A percentile compares a stretch with the other conserved stretches of the same genome.
Evolutionary conservation across 2,888 invertebrate genomes (phyloP).

Genomic region (Erpobdella octoculata): DNA sequence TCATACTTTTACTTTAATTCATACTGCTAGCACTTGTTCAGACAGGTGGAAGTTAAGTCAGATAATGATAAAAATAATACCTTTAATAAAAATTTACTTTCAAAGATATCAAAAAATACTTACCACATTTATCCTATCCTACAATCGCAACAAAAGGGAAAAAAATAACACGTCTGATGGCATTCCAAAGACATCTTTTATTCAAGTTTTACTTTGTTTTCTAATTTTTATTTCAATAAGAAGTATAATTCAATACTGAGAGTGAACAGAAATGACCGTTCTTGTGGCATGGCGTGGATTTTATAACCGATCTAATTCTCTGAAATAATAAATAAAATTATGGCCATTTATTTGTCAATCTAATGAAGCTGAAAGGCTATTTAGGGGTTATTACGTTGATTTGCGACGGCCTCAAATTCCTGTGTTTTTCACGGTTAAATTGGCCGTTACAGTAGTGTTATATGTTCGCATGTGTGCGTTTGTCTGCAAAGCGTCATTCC

Average conservation of each 20-base stretch:
- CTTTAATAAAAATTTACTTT: too few species aligned
- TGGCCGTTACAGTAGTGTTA: slow-evolving; percentile 11
- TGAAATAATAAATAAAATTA: slow-evolving; percentile 21
- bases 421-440: slow-evolving; percentile 13
- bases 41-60: too few species aligned
- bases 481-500: too few species aligned
- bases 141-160: too few species aligned
- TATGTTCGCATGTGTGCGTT: background rate
- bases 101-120: too few species aligned
- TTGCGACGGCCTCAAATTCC: slow-evolving; percentile 19
- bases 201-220: too few species aligned
- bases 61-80: too few species aligned
- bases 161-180: too few species aligned
- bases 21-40: too few species aligned
- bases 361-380: slow-evolving; percentile 18
- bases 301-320: slow-evolving; percentile 2
- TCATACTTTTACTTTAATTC: too few species aligned
- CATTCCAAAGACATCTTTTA: too few species aligned
- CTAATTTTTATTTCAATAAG: background rate
- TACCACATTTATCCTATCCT: too few species aligned
- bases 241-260: background rate
- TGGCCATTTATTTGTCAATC: slow-evolving; percentile 20
- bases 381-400: slow-evolving; percentile 23
- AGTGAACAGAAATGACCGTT: background rate
- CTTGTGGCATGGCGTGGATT: slow-evolving; percentile 13